Base-by-base conservation (phyloP, 2,113 vertebrate species). In the Athene cunicularia region DNA sequence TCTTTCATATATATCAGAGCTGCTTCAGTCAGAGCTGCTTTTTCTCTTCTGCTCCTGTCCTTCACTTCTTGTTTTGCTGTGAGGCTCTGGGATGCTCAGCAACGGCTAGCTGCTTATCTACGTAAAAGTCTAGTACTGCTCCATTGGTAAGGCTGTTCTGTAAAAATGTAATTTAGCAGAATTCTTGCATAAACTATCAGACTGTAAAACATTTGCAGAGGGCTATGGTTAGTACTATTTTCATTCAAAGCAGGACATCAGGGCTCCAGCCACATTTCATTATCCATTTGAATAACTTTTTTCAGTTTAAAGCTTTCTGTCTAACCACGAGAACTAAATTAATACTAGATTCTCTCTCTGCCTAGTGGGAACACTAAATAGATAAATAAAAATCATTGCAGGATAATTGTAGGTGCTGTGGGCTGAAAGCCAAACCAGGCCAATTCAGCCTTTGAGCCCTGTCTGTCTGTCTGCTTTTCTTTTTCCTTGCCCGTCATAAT, bases 311-410 rank as follows among this genome's bases (percentile, higher is more conserved):
- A 97, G 94, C 87, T 84, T 87, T 95, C 96, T 97, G 76, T 95
- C 93, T 98, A 96, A 97, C 93, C 94, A 96, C 8, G 91, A 98
- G 94, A 92, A 64, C 86, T 95, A 97, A 97, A 98, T 98, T 97
- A 98, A 97, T 95, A 95, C 94, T 95, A 94, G 81, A 92, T 94
- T 97, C 76, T 91, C 67, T 37, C 64, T 92, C 92, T 95, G 93
- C 94, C 86, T 95, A 95, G 87, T 98, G 96, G 92, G 96, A 98
- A 80, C 93, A 96, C 92, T 97, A 98, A 98, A 97, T 93, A 97
- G 97, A 97, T 98, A 98, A 98, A 97, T 98, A 98, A 97, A 98
- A 98, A 97, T 96, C 90, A 92, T 93, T 90, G 81, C 96, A 95
- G 52, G 95, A 92, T 98, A 97, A 98, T 97, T 97, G 97, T 95